Evolutionary conservation across 1,140 invertebrate genomes (phyloP).

Genomic region (Lasaia peninsularis): DNA sequence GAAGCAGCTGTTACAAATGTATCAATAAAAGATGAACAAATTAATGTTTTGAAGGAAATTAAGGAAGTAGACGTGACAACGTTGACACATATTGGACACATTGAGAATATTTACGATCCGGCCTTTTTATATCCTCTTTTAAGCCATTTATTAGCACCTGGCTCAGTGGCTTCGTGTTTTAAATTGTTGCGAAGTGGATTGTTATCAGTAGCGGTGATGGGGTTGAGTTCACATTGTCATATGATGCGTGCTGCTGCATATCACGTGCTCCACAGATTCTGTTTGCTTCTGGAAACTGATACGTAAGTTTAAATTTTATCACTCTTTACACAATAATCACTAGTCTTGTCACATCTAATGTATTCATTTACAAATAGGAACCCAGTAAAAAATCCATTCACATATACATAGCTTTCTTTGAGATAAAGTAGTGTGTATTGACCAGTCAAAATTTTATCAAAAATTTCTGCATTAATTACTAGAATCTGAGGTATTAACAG

Average conservation of each 20-base stretch:
- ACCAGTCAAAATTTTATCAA: too few species aligned
- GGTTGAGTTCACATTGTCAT: constrained; percentile 79
- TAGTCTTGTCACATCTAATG: not conserved
- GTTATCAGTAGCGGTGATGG: constrained; percentile 81
- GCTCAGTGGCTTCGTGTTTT: constrained; percentile 81
- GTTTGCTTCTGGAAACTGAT: constrained; percentile 82
- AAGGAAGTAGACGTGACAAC: constrained; percentile 33
- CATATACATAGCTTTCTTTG: too few species aligned
- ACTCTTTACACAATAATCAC: not conserved
- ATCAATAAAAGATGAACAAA: constrained; percentile 35
- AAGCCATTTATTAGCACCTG: constrained; percentile 80
- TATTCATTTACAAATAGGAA: too few species aligned
- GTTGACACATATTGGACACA: constrained; percentile 35
- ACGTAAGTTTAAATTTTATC: constrained; percentile 67
- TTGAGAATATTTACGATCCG: constrained; percentile 81
- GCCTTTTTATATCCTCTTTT: constrained; percentile 85
- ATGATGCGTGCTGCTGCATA: constrained; percentile 81
- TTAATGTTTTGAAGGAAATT: constrained; percentile 26
- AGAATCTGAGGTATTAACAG: too few species aligned
- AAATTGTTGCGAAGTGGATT: constrained; percentile 81
- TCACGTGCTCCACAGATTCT: constrained; percentile 82
- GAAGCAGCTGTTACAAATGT: constrained; percentile 40
- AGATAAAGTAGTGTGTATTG: too few species aligned
- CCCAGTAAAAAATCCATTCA: too few species aligned
- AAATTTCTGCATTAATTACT: too few species aligned